Base-by-base conservation (phyloP, 2,888 invertebrate genomes). In the Spodoptera exigua region DNA sequence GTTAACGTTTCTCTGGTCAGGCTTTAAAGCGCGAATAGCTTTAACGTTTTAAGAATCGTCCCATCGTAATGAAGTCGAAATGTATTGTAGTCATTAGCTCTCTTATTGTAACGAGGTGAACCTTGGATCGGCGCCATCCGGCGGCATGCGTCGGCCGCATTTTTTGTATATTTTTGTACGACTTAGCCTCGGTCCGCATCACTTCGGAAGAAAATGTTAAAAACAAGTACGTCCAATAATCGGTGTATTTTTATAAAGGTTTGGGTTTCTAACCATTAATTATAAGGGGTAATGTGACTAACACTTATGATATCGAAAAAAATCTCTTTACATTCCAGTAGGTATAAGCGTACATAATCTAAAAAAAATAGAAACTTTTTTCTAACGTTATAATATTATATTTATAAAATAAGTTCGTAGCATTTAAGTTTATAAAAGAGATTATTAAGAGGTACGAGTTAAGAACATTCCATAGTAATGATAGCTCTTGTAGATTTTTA, bases 211-310 rank as follows among this genome's bases (percentile, higher is more conserved):
- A 62, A 55, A 70, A 63, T 66, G 61, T 68, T 53, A 76, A 69
- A 70, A 65, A 66, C 57, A 74, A 75, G 74, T 77, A 79, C 83
- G 83, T 87, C 85, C 85, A 85, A 76, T 83, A 76, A 79, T 79
- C 62, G 84, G 81, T 85, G 82, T 89, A 87, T 86, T 86, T 61
- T 81, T 88, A 82, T 79, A 74, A 83, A 83, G 93, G 93, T 90
- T 92, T 92, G 89, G 93, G 92, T 89, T 85, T 86, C 85, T 92
- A 92, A 93, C 91, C 90, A 87, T 87, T 90, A 91, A 78, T 79
- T 70, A 77, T 92, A 92, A 91, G 90, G 86, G 89, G 87, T 86
- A 83, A 80, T 82, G 52, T 74, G 81, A 93, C 92, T 93, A 93
- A 93, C 92, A 91, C 64, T 27, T 78, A 76, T 76, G 74, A 80